phyloP scores from a whole-genome alignment of 2,888 invertebrate genomes.

The Synanthedon tipuliformis region DNA sequence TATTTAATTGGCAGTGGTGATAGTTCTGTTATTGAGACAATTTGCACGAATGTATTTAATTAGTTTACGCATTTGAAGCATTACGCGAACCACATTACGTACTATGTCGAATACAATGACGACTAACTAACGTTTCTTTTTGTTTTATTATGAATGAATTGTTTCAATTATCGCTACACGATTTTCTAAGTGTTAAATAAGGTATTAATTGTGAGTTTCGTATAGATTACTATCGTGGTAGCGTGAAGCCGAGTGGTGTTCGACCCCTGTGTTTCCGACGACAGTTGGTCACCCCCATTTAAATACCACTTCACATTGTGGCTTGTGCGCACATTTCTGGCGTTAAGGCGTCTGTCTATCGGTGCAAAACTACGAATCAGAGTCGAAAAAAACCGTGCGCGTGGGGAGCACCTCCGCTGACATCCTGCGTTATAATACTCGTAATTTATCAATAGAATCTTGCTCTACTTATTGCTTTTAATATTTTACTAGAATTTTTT shows the following conservation, averaged over 20 bases:
- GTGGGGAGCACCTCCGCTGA: too few relatives aligned
- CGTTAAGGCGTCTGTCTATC: too few relatives aligned
- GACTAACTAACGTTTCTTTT: constrained; percentile 4
- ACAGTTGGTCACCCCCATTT: constrained; percentile 70
- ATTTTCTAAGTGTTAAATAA: constrained; percentile 50
- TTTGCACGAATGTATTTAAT: constrained; percentile 10
- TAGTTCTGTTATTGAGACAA: constrained; percentile 48
- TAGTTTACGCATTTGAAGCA: neutral
- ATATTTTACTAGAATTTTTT: too few relatives aligned
- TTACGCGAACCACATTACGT: neutral
- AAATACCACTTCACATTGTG: constrained; percentile 66
- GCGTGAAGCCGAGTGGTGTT: constrained; percentile 57
- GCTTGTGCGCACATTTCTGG: constrained; percentile 60
- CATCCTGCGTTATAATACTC: too few relatives aligned
- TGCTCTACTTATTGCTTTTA: too few relatives aligned
- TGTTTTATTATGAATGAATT: constrained; percentile 11
- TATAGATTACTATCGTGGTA: constrained; percentile 63
- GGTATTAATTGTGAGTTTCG: constrained; percentile 54
- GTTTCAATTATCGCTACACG: constrained; percentile 12
- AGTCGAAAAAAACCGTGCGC: too few relatives aligned
- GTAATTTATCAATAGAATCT: too few relatives aligned
- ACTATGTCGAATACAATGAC: too few relatives aligned
- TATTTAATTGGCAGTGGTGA: constrained; percentile 66
- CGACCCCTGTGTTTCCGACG: constrained; percentile 57
- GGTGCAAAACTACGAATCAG: too few relatives aligned